A percentile compares a stretch with the other conserved stretches of the same genome.
These are phyloP conservation scores for Drosophila serrata DNA, from an alignment of 1,140 invertebrate species.

Conservation along the genomic window DNA sequence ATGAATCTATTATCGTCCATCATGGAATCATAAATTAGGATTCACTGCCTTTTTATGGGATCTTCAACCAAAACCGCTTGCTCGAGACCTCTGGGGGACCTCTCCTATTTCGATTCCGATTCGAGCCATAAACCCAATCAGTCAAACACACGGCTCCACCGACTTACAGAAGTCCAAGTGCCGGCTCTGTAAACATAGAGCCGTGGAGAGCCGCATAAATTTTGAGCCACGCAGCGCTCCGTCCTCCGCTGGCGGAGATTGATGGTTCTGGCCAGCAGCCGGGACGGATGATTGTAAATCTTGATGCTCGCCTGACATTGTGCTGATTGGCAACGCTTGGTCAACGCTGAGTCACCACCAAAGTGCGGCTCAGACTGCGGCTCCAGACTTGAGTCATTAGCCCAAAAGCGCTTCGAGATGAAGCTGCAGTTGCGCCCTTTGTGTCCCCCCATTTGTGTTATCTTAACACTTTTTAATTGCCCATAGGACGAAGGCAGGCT, in stretches of 20 bases:
- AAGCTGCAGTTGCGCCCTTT: constrained; percentile 40
- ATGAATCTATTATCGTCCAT: constrained; percentile 23
- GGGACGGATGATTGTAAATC: constrained; percentile 69
- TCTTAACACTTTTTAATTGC: constrained; percentile 77
- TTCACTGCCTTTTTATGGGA: constrained; percentile 39
- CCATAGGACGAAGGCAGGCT: constrained; percentile 16
- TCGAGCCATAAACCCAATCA: constrained; percentile 32
- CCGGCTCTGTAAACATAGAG: constrained; percentile 23
- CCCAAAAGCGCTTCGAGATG: constrained; percentile 33
- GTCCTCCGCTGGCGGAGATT: constrained; percentile 54
- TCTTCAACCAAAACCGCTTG: constrained; percentile 8
- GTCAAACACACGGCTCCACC: constrained; percentile 23
- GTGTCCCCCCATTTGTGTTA: constrained; percentile 39
- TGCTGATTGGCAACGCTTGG: constrained; percentile 60
- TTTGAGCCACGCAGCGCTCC: constrained; percentile 56
- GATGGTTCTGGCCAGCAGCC: constrained; percentile 68
- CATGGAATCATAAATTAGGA: constrained; percentile 35
- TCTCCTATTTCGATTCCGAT: constrained; percentile 1
- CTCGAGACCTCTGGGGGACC: background rate
- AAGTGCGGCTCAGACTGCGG: constrained; percentile 6
- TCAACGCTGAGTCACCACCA: constrained; percentile 48
- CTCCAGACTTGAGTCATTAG: constrained; percentile 67
- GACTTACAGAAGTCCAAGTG: constrained; percentile 39
- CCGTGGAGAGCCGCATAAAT: constrained; percentile 48
- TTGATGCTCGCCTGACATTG: constrained; percentile 66